These are phyloP conservation scores for Capitella teleta DNA, from an alignment of 1,140 invertebrate genomes.

Conservation along the genomic window DNA sequence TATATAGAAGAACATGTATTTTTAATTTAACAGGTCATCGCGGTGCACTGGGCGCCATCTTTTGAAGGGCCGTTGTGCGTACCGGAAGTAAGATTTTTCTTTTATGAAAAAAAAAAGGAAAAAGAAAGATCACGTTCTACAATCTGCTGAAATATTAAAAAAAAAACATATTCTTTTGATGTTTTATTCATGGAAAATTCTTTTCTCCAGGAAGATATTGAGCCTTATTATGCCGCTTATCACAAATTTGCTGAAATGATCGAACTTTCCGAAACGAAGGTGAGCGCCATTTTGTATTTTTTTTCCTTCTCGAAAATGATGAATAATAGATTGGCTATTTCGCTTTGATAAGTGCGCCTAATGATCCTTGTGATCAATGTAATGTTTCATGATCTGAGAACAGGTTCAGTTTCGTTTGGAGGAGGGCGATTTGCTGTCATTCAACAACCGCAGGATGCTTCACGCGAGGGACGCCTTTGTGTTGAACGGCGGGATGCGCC, in stretches of 20 bases:
- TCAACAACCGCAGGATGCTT: constrained; percentile 34
- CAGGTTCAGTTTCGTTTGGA: constrained; percentile 23
- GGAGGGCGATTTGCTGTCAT: constrained; percentile 26
- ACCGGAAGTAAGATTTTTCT: constrained; percentile 18
- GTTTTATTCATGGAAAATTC: no score
- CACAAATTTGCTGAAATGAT: constrained; percentile 25
- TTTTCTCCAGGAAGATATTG: constrained; percentile 24
- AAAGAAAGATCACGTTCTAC: no score
- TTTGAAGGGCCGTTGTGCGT: constrained; percentile 32
- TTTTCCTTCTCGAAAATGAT: background rate
- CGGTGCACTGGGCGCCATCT: constrained; percentile 30
- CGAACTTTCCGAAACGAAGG: constrained; percentile 16
- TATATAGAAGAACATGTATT: background rate
- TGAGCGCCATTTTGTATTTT: constrained; percentile 10
- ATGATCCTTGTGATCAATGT: no score
- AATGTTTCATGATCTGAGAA: no score
- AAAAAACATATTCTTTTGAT: no score
- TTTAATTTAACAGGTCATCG: constrained; percentile 22
- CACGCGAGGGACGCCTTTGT: constrained; percentile 26
- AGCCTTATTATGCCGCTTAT: constrained; percentile 28
- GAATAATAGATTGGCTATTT: background rate
- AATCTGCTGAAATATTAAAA: no score
- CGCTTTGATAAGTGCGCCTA: no score
- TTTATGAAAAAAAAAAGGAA: no score
- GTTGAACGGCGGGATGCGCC: constrained; percentile 25